Evolutionary conservation across 1,140 invertebrate species (phyloP).

Genomic region (Platorchestia sp.): DNA sequence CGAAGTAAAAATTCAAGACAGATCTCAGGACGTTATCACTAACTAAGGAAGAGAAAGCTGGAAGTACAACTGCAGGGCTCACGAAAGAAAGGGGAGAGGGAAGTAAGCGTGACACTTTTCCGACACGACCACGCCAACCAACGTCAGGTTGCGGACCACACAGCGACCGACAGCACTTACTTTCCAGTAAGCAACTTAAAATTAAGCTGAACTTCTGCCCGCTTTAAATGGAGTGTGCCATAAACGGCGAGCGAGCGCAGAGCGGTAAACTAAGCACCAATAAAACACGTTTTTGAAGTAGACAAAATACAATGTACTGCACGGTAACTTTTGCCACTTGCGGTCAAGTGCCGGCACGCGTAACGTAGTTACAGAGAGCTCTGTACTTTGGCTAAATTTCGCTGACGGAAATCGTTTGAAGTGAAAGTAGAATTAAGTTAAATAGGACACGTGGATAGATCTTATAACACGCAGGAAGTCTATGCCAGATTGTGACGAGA

Average conservation of each 20-base stretch:
- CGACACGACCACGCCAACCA: background rate
- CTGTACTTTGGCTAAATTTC: background rate
- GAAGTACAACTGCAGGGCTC: background rate
- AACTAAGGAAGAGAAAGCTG: background rate
- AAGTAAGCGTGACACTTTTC: conserved; percentile 18
- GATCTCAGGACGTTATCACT: background rate
- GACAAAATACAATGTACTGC: background rate
- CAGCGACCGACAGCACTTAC: background rate
- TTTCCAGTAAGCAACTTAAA: background rate
- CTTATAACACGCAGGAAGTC: background rate
- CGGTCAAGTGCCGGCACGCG: background rate
- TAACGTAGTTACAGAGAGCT: background rate
- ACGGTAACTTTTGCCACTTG: background rate
- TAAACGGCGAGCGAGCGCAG: background rate
- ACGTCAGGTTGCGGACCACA: background rate
- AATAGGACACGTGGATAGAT: background rate
- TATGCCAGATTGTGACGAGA: background rate
- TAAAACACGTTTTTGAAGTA: background rate
- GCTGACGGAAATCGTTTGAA: background rate
- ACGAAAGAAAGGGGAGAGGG: background rate
- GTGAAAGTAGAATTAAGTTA: background rate
- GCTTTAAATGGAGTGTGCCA: background rate
- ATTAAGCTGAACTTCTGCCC: background rate
- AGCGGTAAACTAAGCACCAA: background rate
- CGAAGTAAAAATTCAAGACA: background rate